Evolutionary conservation across 2,797 vertebrate species (phyloP), one percentile per base, ranked within the genome.

Genomic region (Phalloptychus januarius): DNA sequence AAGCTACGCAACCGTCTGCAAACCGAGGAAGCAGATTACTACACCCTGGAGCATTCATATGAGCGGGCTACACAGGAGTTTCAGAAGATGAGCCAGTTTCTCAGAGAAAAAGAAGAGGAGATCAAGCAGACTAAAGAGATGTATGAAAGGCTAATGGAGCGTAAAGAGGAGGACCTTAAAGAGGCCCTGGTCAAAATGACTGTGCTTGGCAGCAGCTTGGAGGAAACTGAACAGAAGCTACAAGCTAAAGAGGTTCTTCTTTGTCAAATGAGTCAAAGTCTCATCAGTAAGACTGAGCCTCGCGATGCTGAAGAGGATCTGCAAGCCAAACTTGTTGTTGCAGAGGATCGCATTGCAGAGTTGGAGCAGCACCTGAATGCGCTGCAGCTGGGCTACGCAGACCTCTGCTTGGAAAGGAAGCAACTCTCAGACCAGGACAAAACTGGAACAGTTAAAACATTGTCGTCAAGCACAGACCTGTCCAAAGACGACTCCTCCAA

Each of bases 151-250:
- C 93, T 96, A 73, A 93, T 98, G 75, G 95, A 95, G 67, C 96
- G 96, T 86, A 98, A 98, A 71, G 97, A 98, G 56, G 94, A 95
- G 77, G 97, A 97, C 85, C 95, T 98, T 82, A 97, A 94, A 40
- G 97, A 99, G 88, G 97, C 97, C 44, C 94, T 98, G 73, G 91
- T 97, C 85, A 98, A 97, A 94, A 96, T 97, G 95, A 94, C 95
- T 33, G 96, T 95, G 54, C 92, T 97, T 72, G 97, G 97, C 77
- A 97, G 92, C 92, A 98, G 96, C 91, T 93, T 97, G 82, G 97
- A 98, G 91, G 97, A 99, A 89, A 96, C 97, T 0, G 97, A 98
- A 88, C 92, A 95, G 79, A 97, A 96, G 81, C 85, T 97, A 48
- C 97, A 96, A 87, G 95, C 94, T 54, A 97, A 97, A 89, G 96